These are phyloP conservation scores for Serrognathus titanus DNA, from an alignment of 2,888 invertebrate genomes.

Conservation along the genomic window DNA sequence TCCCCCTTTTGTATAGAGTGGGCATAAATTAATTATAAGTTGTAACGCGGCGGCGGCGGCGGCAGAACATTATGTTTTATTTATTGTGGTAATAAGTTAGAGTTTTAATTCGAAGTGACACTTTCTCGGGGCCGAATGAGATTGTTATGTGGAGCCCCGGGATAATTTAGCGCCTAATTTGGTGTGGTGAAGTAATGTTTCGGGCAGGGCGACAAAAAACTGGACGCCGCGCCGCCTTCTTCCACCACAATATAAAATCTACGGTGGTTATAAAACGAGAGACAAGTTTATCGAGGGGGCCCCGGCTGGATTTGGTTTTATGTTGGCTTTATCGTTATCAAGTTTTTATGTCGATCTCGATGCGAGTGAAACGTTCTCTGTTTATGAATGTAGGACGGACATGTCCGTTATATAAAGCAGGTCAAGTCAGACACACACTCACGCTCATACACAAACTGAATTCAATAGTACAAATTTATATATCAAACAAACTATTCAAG, in stretches of 20 bases:
- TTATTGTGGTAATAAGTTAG: neutral
- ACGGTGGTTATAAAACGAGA: neutral
- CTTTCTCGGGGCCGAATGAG: too few relatives aligned
- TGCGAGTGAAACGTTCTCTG: neutral
- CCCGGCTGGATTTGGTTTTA: neutral
- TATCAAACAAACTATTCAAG: too few relatives aligned
- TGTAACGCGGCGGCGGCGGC: neutral
- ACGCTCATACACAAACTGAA: too few relatives aligned
- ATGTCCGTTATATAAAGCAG: too few relatives aligned
- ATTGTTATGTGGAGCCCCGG: too few relatives aligned
- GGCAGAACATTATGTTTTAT: neutral
- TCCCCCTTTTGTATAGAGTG: conserved; percentile 1
- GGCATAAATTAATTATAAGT: conserved; percentile 7
- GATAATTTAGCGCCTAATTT: too few relatives aligned
- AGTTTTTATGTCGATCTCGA: neutral
- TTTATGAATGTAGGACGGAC: too few relatives aligned
- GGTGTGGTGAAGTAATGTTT: conserved; percentile 1
- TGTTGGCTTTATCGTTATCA: neutral
- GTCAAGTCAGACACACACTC: too few relatives aligned
- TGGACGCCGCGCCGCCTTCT: neutral
- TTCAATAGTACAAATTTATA: too few relatives aligned
- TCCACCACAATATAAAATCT: neutral
- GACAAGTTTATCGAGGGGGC: neutral
- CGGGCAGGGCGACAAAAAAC: conserved; percentile 2
- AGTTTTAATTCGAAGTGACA: neutral